Evolutionary conservation across 2,113 vertebrate species (phyloP).

Genomic region (Oreotrochilus melanogaster): DNA sequence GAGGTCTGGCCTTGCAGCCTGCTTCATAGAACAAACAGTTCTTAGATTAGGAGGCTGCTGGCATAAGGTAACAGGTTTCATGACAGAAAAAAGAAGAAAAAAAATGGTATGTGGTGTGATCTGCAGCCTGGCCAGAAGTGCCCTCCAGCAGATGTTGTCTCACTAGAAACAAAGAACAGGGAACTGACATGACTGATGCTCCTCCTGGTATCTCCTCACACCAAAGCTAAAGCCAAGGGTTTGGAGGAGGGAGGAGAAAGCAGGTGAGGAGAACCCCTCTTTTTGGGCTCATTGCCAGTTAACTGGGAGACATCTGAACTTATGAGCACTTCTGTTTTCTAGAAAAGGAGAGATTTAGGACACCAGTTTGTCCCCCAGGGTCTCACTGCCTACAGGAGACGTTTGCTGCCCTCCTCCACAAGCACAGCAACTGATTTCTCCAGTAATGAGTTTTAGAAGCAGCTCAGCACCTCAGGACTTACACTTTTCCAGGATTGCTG

Average conservation of each 20-base stretch:
- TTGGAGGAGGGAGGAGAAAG: background rate
- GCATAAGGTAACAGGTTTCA: background rate
- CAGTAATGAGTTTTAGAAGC: background rate
- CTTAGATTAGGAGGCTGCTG: background rate
- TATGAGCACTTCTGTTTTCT: accelerated
- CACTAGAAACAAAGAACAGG: background rate
- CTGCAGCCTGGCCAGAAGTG: background rate
- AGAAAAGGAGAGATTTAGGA: background rate
- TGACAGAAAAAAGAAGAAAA: background rate
- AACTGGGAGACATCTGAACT: background rate
- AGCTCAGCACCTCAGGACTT: background rate
- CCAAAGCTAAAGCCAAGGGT: background rate
- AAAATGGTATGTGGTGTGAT: background rate
- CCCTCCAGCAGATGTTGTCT: background rate
- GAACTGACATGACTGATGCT: background rate
- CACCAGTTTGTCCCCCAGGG: background rate
- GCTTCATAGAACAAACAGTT: background rate
- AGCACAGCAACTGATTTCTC: background rate
- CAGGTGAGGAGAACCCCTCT: background rate
- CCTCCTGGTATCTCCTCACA: background rate
- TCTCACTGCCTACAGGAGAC: background rate
- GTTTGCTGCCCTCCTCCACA: background rate
- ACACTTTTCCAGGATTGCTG: background rate
- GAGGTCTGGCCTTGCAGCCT: background rate
- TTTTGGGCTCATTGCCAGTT: background rate